phyloP scores from a whole-genome alignment of 1,140 invertebrate genomes.

The Heliconius congener region DNA sequence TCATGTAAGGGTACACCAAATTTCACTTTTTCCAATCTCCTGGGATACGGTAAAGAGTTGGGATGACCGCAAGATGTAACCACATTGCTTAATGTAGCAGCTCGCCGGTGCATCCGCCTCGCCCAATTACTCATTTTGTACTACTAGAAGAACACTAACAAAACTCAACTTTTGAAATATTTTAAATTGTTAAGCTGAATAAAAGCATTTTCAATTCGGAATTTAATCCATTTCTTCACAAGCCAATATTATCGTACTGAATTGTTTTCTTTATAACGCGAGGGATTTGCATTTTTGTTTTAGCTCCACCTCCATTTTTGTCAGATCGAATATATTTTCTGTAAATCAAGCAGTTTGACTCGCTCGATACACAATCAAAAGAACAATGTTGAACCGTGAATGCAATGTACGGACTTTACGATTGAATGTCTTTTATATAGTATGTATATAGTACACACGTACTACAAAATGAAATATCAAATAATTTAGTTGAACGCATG shows the following conservation, averaged over 20 bases:
- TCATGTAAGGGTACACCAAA: constrained; percentile 94
- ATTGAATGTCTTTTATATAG: constrained; percentile 3
- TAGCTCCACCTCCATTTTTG: constrained; percentile 40
- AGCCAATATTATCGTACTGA: constrained; percentile 18
- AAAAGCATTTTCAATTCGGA: constrained; percentile 21
- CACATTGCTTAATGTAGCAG: constrained; percentile 93
- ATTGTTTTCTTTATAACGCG: constrained; percentile 19
- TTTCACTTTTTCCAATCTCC: constrained; percentile 95
- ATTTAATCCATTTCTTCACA: constrained; percentile 9
- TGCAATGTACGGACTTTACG: neutral
- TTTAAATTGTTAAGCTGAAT: constrained; percentile 26
- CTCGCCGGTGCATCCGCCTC: constrained; percentile 92
- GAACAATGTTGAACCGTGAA: constrained; percentile 26
- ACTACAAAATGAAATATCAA: neutral
- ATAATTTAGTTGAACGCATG: neutral
- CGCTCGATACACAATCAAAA: constrained; percentile 32
- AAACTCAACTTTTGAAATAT: constrained; percentile 15
- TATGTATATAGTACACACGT: neutral
- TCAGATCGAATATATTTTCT: constrained; percentile 29
- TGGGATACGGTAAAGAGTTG: constrained; percentile 86
- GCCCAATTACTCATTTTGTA: constrained; percentile 93
- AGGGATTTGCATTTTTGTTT: constrained; percentile 34
- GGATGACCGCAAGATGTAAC: constrained; percentile 93
- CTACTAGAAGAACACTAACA: constrained; percentile 17
- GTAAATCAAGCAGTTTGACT: constrained; percentile 20